A percentile compares a stretch with the other conserved stretches of the same genome.
Evolutionary conservation across 1,140 invertebrate genomes (phyloP).

Genomic region (Bombyx mori): ASM3026992v2 NC_085119.1:13430501-13431000

Average conservation of each 20-base stretch:
- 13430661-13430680: too few species aligned
- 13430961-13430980: too few species aligned
- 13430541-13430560: slow-evolving; percentile 33
- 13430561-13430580: slow-evolving; percentile 33
- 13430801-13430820: slow-evolving; percentile 50
- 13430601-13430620: too few species aligned
- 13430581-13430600: slow-evolving; percentile 25
- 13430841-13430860: slow-evolving; percentile 66
- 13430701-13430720: too few species aligned
- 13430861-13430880: slow-evolving; percentile 51
- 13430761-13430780: slow-evolving; percentile 39
- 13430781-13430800: slow-evolving; percentile 54
- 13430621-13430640: too few species aligned
- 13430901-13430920: not conserved
- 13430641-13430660: too few species aligned
- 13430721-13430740: too few species aligned
- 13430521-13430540: slow-evolving; percentile 66
- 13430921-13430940: too few species aligned
- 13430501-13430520: slow-evolving; percentile 87
- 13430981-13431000: too few species aligned
- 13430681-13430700: slow-evolving; percentile 6
- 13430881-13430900: slow-evolving; percentile 31
- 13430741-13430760: slow-evolving; percentile 17
- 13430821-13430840: slow-evolving; percentile 62
- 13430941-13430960: too few species aligned